phyloP scores from a whole-genome alignment of 1,140 invertebrate genomes.

The Drosophila guanche region DNA sequence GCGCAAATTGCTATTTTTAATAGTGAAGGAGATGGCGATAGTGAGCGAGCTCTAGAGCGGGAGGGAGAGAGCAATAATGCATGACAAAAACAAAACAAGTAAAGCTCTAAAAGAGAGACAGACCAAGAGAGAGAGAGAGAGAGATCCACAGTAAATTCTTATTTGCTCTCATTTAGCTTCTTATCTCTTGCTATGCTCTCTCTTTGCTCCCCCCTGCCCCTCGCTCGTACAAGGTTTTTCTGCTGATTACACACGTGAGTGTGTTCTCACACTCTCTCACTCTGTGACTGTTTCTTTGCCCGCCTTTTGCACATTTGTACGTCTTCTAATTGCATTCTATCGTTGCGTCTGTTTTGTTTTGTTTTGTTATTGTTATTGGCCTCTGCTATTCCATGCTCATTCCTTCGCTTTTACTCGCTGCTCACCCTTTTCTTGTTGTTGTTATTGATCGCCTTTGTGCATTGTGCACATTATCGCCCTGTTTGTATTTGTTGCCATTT shows the following conservation, averaged over 20 bases:
- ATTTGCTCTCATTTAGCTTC: not conserved
- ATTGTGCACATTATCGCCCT: conserved; percentile 73
- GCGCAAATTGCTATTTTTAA: conserved; percentile 80
- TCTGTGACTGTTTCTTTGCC: conserved; percentile 6
- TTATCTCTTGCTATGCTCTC: conserved; percentile 32
- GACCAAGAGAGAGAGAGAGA: conserved; percentile 2
- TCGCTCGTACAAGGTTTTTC: conserved; percentile 24
- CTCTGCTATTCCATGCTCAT: not conserved
- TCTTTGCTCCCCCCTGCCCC: not conserved
- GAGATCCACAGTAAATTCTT: not conserved
- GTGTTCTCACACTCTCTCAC: conserved; percentile 2
- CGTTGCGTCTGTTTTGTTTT: conserved; percentile 32
- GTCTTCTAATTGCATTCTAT: conserved; percentile 57
- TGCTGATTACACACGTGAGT: conserved; percentile 27
- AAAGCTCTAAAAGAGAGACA: not conserved
- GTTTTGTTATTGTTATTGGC: conserved; percentile 47
- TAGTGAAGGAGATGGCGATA: conserved; percentile 21
- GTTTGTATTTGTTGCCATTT: conserved; percentile 77
- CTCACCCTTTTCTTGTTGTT: conserved; percentile 12
- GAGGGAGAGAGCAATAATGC: conserved; percentile 30
- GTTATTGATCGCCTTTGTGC: conserved; percentile 65
- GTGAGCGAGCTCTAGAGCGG: not conserved
- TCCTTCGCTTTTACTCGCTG: not conserved
- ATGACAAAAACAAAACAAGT: conserved; percentile 47
- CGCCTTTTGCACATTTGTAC: not conserved